Evolutionary conservation across 2,113 vertebrate species (phyloP).

Genomic region (Choloepus hoffmanni): DNA sequence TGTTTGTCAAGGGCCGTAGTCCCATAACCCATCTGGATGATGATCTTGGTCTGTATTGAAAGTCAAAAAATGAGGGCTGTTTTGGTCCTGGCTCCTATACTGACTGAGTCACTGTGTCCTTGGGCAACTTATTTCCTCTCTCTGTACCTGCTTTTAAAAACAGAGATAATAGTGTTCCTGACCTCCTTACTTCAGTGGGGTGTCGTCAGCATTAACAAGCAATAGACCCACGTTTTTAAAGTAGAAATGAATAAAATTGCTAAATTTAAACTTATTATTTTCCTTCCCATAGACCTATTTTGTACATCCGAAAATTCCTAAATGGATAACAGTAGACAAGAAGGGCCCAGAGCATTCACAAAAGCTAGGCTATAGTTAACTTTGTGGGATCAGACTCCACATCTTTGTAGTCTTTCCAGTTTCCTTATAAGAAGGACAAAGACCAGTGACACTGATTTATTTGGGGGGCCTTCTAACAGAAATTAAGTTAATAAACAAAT

Average conservation of each 20-base stretch:
- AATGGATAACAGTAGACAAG: neutral
- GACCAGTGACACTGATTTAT: constrained; percentile 10
- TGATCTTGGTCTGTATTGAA: constrained; percentile 69
- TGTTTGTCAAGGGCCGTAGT: constrained; percentile 72
- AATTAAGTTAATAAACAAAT: constrained; percentile 20
- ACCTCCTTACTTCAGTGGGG: constrained; percentile 71
- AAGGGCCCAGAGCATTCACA: neutral
- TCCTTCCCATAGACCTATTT: constrained; percentile 7
- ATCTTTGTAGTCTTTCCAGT: neutral
- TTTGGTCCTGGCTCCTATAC: constrained; percentile 61
- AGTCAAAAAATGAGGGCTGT: constrained; percentile 71
- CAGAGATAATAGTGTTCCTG: constrained; percentile 69
- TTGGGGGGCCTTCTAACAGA: neutral
- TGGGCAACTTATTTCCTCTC: constrained; percentile 73
- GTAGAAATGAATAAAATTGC: constrained; percentile 34
- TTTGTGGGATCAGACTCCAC: neutral
- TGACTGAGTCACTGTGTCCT: constrained; percentile 75
- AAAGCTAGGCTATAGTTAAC: neutral
- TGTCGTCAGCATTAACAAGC: constrained; percentile 66
- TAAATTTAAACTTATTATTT: constrained; percentile 42
- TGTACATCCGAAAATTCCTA: constrained; percentile 37
- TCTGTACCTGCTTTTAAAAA: constrained; percentile 71
- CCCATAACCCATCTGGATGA: constrained; percentile 69
- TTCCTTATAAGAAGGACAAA: constrained; percentile 48
- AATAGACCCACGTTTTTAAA: constrained; percentile 63